These are phyloP conservation scores for Catharus ustulatus DNA, from an alignment of 2,797 vertebrate species.

Conservation along the genomic window DNA sequence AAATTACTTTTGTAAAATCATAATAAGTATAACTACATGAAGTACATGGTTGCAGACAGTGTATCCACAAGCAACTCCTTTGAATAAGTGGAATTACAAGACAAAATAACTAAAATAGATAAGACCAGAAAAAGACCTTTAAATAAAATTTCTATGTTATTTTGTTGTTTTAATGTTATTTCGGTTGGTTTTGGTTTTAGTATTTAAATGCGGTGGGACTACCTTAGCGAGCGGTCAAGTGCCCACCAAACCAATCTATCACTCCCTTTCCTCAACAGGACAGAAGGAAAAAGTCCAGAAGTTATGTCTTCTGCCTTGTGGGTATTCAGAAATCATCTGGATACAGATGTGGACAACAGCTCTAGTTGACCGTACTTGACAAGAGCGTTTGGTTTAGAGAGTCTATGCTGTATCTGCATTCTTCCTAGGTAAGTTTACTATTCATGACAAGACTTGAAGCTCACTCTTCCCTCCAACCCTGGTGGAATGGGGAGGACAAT, in stretches of 20 bases:
- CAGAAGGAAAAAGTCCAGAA: background rate
- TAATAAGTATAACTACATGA: background rate
- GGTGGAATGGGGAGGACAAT: background rate
- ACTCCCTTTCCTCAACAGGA: background rate
- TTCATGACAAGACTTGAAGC: background rate
- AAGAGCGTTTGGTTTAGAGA: background rate
- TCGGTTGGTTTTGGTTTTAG: background rate
- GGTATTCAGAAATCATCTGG: background rate
- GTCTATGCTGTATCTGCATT: background rate
- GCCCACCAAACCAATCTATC: background rate
- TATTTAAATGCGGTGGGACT: background rate
- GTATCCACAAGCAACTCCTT: background rate
- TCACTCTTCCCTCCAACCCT: background rate
- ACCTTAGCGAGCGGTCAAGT: background rate
- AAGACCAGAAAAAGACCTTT: background rate
- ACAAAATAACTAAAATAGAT: background rate
- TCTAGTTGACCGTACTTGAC: background rate
- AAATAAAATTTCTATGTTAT: background rate
- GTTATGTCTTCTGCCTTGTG: background rate
- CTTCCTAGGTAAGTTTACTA: background rate
- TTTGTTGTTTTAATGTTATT: background rate
- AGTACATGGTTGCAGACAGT: background rate
- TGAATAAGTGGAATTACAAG: background rate
- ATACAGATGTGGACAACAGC: background rate
- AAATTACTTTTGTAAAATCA: background rate